Base-by-base conservation (phyloP, 2,113 vertebrate species). In the Columbina picui region DNA sequence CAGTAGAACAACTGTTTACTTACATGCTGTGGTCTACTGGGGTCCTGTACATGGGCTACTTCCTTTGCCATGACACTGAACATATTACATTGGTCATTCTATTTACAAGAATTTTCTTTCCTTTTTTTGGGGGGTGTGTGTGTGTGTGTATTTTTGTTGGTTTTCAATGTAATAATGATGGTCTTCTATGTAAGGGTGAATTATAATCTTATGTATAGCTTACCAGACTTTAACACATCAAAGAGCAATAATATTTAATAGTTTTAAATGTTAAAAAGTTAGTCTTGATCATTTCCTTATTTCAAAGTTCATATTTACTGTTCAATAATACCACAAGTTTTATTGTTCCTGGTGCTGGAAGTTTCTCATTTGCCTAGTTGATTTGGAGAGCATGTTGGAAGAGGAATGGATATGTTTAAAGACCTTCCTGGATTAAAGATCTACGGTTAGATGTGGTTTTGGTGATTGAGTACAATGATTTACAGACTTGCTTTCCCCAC, bases 1-100 rank as follows among this genome's bases (percentile, higher is more conserved):
- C 36, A 50, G 49, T 53, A 96, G 84, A 95, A 86, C 76, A 93
- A 86, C 86, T 90, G 96, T 95, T 91, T 93, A 90, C 67, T 85
- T 93, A 92, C 50, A 76, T 63, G 45, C 21, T 69, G 81, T 47
- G 30, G 45, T 80, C 85, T 84, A 3, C 41, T 69, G 75, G 50
- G 43, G 45, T 93, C 34, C 87, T 4, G 3, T 67, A 65, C 10
- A 19, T 26, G 26, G 13, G 29, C 69, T 76, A 18, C 2, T 25
- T 68, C 41, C 39, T 73, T 80, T 4, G 2, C 56, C 19, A 36
- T 55, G 43, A 45, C 27, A 61, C 19, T 47, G 41, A 89, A 47
- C 11, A 18, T 21, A 50, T 43, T 68, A 84, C 39, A 30, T 27
- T 59, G 39, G 30, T 79, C 41, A 45, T 5, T 30, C n/a, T 84